These are phyloP conservation scores for Bradypodion ventrale DNA, from an alignment of 2,797 vertebrate genomes.

Conservation along the genomic window DNA sequence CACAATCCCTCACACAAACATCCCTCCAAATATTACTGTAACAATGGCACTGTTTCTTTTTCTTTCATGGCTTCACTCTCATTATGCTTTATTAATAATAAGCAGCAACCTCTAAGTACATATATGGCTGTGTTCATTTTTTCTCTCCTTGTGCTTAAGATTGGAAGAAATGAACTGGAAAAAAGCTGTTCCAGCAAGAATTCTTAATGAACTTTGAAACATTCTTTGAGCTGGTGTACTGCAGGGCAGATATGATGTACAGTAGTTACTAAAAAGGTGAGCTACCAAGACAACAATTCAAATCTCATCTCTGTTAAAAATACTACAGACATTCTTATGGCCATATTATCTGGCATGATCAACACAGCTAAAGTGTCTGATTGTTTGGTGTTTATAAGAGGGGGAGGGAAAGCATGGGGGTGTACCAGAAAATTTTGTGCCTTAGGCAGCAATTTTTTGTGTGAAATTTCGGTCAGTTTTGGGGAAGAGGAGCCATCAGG, in stretches of 20 bases:
- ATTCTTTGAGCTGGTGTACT: too few relatives aligned
- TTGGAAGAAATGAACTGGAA: slow-evolving; percentile 23
- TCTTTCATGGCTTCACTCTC: background rate
- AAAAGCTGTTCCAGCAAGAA: background rate
- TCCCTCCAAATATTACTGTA: background rate
- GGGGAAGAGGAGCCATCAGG: too few relatives aligned
- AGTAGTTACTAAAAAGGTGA: too few relatives aligned
- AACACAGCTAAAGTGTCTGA: background rate
- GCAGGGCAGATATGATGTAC: too few relatives aligned
- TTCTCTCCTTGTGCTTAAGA: slow-evolving; percentile 26
- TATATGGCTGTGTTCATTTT: slow-evolving; percentile 21
- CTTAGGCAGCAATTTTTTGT: background rate
- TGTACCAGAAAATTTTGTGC: background rate
- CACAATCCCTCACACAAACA: too few relatives aligned
- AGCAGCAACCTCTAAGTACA: slow-evolving; percentile 1
- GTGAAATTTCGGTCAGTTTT: too few relatives aligned
- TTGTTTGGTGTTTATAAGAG: background rate
- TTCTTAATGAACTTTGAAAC: slow-evolving; percentile 24
- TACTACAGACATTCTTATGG: background rate
- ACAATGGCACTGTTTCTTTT: background rate
- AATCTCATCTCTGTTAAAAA: background rate
- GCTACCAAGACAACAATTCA: background rate
- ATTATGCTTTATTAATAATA: slow-evolving; percentile 9
- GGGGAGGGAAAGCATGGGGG: too few relatives aligned
- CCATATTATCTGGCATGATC: background rate